Evolutionary conservation across 2,113 vertebrate genomes (phyloP), one percentile per base, ranked within the genome.

Genomic region (Neomonachus schauinslandi): DNA sequence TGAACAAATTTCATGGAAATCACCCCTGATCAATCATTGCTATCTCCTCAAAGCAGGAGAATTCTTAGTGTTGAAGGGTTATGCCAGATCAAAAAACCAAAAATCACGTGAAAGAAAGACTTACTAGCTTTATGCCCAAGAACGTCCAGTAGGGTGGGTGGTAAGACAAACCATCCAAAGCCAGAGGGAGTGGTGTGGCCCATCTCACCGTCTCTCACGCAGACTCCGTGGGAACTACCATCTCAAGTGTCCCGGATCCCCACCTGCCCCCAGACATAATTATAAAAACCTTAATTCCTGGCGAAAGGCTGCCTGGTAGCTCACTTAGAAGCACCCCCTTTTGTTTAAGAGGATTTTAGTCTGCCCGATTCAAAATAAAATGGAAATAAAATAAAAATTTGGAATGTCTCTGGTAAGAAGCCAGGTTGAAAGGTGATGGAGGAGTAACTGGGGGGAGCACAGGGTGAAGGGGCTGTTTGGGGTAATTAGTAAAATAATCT

Each of bases 131-230:
- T 21, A 18, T 79, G 24, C 13, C 18, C 14, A 39, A 39, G 74
- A 86, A 61, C 4, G 15, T 42, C 81, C 65, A 77, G 9, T 1
- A 26, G 12, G 21, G 10, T 1, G 1, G 18, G 19, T 28, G 74
- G 77, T 57, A 55, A 94, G 26, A 2, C 4, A 1, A 26, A 12
- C 33, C 14, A 4, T 12, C 24, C n/a, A 11, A 16, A 81, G 2
- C 15, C 36, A 49, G 57, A 16, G 65, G 1, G 39, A 13, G 4
- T 5, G 8, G 14, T 26, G 33, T 12, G 8, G 7, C 51, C 21
- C 0, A 0, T 11, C 0, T 14, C 11, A 9, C 46, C 3, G 2
- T 15, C 31, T 15, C 21, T 2, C 1, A 7, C 24, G 57, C 67
- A 33, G 9, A 51, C 10, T 39, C 5, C 2, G 28, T 4, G 0